Conservation (phyloP, 2,888 invertebrate genomes). For the Torymus tubicola region DNA sequence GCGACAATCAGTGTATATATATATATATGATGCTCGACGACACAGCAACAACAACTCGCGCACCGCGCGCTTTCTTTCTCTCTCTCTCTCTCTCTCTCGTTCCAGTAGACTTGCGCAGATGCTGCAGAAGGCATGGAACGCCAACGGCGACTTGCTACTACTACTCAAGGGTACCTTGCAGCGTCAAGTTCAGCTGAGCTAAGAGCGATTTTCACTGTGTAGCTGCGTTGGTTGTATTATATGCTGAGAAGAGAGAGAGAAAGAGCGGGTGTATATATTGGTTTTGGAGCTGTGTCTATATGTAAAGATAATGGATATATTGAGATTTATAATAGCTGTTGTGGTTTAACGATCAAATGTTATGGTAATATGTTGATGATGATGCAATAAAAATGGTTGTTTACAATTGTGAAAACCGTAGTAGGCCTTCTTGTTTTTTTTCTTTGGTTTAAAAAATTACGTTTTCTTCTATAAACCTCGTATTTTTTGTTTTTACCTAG, state of each 20-base stretch:
- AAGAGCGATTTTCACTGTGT: not conserved
- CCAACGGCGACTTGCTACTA: conserved; percentile 90
- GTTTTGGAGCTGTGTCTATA: no score
- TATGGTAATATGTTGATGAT: no score
- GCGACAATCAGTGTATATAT: conserved; percentile 34
- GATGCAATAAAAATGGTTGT: no score
- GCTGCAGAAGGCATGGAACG: conserved; percentile 89
- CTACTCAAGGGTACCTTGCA: conserved; percentile 90
- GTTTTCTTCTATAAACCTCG: no score
- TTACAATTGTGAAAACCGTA: no score
- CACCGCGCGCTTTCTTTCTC: not conserved
- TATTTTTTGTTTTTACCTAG: no score
- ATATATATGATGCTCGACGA: no score
- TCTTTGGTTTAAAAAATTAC: no score
- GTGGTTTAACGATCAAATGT: no score
- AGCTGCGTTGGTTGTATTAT: not conserved
- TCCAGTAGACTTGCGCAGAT: conserved; percentile 80
- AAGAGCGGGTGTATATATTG: not conserved
- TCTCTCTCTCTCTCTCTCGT: conserved; percentile 46
- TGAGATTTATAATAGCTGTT: no score
- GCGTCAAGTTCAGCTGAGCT: conserved; percentile 74
- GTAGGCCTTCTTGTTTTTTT: no score
- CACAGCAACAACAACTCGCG: not conserved
- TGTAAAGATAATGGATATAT: no score
- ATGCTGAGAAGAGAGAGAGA: not conserved